phyloP scores from a whole-genome alignment of 1,140 invertebrate genomes.

The Rhopalosiphum maidis region DNA sequence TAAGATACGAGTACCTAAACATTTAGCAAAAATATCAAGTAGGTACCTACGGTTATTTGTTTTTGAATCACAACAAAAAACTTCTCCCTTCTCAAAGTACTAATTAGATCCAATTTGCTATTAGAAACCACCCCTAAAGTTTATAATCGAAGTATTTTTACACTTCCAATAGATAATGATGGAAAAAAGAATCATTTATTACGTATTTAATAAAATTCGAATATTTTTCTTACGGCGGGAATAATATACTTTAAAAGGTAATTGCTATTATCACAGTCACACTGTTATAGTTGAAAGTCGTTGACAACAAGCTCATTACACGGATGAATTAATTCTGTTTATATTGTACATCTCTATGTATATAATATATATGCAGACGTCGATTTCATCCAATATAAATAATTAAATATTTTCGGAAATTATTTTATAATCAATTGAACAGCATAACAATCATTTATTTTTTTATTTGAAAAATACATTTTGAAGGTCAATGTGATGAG shows the following conservation, averaged over 20 bases:
- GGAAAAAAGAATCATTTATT: too few species aligned
- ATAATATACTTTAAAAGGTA: neutral
- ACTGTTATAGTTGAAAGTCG: neutral
- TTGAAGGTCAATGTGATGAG: conserved; percentile 6
- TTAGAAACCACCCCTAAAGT: too few species aligned
- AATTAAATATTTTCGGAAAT: conserved; percentile 22
- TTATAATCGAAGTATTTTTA: too few species aligned
- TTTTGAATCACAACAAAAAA: too few species aligned
- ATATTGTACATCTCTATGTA: neutral
- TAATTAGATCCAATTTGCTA: too few species aligned
- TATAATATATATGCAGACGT: neutral
- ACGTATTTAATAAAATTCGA: neutral
- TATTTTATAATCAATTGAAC: conserved; percentile 2
- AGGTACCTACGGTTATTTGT: too few species aligned
- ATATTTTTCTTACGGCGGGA: neutral
- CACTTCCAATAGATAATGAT: too few species aligned
- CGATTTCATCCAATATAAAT: neutral
- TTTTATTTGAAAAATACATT: neutral
- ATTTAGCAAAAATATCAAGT: too few species aligned
- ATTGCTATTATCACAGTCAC: neutral
- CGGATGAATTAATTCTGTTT: neutral
- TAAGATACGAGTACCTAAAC: too few species aligned
- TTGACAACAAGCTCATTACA: conserved; percentile 6
- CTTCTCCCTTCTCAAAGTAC: too few species aligned
- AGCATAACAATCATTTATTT: neutral